phyloP scores from a whole-genome alignment of 2,888 invertebrate genomes.

The Sturmia bella region DNA sequence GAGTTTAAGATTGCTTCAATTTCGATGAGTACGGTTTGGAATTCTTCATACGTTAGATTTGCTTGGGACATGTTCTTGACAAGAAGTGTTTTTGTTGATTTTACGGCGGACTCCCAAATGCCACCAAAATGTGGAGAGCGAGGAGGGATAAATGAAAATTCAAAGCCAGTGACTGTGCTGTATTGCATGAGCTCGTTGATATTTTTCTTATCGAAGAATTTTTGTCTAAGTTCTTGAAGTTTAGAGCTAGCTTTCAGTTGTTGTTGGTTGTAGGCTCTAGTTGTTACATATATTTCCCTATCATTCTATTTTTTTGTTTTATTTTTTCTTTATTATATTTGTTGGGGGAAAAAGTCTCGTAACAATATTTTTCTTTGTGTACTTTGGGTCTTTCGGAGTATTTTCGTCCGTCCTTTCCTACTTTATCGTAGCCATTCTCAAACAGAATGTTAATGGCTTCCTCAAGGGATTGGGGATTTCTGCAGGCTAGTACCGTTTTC shows the following conservation, averaged over 20 bases:
- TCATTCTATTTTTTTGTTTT: too few species aligned
- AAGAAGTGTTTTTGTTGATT: constrained; percentile 61
- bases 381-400: too few species aligned
- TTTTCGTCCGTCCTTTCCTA: too few species aligned
- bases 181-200: constrained; percentile 3
- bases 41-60: constrained; percentile 31
- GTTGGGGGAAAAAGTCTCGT: too few species aligned
- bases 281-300: too few species aligned
- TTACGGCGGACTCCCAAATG: constrained; percentile 1
- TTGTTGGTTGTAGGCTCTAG: neutral
- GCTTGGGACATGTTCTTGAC: constrained; percentile 16
- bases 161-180: constrained; percentile 44
- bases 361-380: too few species aligned
- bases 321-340: too few species aligned
- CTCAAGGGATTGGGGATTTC: too few species aligned
- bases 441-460: too few species aligned
- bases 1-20: constrained; percentile 71
- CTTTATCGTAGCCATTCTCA: too few species aligned
- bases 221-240: constrained; percentile 12
- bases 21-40: constrained; percentile 67
- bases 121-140: neutral
- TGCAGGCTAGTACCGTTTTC: too few species aligned
- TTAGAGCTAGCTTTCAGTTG: constrained; percentile 12
- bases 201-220: neutral
- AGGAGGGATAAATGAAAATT: neutral